Conservation (phyloP, 2,113 vertebrate genomes). For the Mormoops blainvillei region DNA sequence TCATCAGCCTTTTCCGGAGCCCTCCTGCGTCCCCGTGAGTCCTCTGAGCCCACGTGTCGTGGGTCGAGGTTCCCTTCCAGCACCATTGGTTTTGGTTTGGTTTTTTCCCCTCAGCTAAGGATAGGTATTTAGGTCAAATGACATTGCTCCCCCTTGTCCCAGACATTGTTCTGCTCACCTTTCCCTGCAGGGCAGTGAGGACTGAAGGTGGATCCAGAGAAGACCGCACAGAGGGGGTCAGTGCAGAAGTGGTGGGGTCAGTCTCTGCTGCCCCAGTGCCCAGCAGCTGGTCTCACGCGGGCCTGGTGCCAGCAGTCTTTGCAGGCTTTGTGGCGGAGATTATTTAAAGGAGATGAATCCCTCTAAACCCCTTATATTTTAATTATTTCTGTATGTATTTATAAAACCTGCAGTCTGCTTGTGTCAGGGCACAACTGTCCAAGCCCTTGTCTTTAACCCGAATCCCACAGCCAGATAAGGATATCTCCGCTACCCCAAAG, state of each 20-base stretch:
- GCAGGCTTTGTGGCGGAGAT: slow-evolving; percentile 88
- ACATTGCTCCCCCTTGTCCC: neutral
- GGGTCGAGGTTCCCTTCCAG: neutral
- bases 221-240: neutral
- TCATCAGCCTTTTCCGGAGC: neutral
- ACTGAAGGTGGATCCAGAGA: neutral
- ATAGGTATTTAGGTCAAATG: neutral
- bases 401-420: slow-evolving; percentile 85
- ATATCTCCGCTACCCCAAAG: neutral
- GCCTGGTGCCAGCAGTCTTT: slow-evolving; percentile 83
- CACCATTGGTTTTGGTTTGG: neutral
- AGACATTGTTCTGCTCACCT: neutral
- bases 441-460: slow-evolving; percentile 79
- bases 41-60: neutral
- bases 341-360: slow-evolving; percentile 91
- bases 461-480: slow-evolving; percentile 63
- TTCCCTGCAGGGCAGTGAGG: neutral
- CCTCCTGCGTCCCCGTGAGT: neutral
- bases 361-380: slow-evolving; percentile 94
- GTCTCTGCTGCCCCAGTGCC: slow-evolving; percentile 76
- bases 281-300: slow-evolving; percentile 79
- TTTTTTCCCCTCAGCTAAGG: neutral
- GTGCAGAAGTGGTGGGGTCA: slow-evolving; percentile 43
- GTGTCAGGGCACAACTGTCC: slow-evolving; percentile 80
- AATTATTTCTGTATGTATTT: slow-evolving; percentile 95